Evolutionary conservation across 2,888 invertebrate genomes (phyloP), one percentile per base, ranked within the genome.

Genomic region (Nephrocerus scutellatus): DNA sequence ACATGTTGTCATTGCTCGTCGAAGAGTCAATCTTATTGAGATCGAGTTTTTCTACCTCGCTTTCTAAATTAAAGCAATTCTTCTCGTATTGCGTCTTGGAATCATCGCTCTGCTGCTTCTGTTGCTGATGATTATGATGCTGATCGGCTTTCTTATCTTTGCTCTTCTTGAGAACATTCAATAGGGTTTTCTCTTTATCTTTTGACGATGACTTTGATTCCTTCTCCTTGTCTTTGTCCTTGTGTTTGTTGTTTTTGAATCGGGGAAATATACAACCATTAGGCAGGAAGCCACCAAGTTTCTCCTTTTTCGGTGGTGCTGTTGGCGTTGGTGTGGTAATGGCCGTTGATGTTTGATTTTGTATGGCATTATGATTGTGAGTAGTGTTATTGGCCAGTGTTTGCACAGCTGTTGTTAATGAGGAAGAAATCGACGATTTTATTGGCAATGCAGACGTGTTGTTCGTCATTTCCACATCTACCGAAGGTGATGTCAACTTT

Each of bases 181-280:
- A 49, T 8, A 67, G 47, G 8, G 59, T 66, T 49, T 61, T 63
- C 52, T 62, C 61, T 50, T 63, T 60, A 41, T 63, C 59, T 30
- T 60, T 60, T 33, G 54, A 48, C 44, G 60, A 52, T 49, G 63
- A 47, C 51, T 55, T 57, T 5, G 49, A 40, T 19, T 63, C 62
- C 20, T 38, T 38, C 4, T 47, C 47, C 33, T 52, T 52, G 29
- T 48, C 46, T 30, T 51, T 48, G 21, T 51, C 57, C 51, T 66
- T 66, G 45, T 67, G 59, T 46, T 66, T 66, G 47, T 59, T 63
- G 47, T 66, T 66, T 43, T 68, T 67, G 41, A 68, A 68, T 32
- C 67, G 60, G 44, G 67, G 67, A 50, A 68, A 68, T 46, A 68
- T 67, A 44, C 67, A 68, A 38, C 67, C 66, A 40, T 68, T 68